Evolutionary conservation across 2,888 invertebrate genomes (phyloP).

Genomic region (Stenichneumon culpator): DNA sequence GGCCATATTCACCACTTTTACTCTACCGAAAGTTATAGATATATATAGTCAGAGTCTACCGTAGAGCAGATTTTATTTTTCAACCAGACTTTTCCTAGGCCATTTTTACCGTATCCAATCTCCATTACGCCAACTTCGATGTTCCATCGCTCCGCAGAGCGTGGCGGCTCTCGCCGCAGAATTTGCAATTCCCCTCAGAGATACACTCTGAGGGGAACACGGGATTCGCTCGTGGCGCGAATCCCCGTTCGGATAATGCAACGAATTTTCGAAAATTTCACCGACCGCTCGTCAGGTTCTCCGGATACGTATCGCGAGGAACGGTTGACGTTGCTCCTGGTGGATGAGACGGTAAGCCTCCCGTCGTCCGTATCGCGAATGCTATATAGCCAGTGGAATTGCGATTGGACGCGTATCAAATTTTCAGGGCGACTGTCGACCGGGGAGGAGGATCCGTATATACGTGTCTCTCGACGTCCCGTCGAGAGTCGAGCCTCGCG

Average conservation of each 20-base stretch:
- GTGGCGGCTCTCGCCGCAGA: constrained; percentile 48
- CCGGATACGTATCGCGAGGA: constrained; percentile 42
- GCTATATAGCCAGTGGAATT: constrained; percentile 34
- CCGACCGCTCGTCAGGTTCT: not conserved
- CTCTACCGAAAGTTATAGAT: too few species aligned
- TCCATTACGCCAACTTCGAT: not conserved
- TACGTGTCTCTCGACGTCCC: constrained; percentile 32
- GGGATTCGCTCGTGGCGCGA: not conserved
- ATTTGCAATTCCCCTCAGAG: constrained; percentile 55
- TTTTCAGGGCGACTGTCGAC: constrained; percentile 31
- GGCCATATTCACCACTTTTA: too few species aligned
- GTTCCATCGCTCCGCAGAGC: constrained; percentile 20
- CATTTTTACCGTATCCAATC: not conserved
- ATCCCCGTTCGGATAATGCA: constrained; percentile 28
- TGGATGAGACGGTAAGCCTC: constrained; percentile 19
- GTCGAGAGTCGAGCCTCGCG: constrained; percentile 47
- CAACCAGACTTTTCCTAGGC: not conserved
- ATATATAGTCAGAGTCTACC: not conserved
- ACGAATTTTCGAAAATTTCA: constrained; percentile 60
- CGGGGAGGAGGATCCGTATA: not conserved
- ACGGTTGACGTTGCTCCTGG: not conserved
- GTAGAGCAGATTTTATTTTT: not conserved
- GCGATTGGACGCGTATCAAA: constrained; percentile 52
- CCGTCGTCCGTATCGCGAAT: constrained; percentile 30
- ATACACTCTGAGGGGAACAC: too few species aligned